Evolutionary conservation across 92 coral and sea anemone genomes (phyloP).

Genomic region (Bergia puertoricense): DNA sequence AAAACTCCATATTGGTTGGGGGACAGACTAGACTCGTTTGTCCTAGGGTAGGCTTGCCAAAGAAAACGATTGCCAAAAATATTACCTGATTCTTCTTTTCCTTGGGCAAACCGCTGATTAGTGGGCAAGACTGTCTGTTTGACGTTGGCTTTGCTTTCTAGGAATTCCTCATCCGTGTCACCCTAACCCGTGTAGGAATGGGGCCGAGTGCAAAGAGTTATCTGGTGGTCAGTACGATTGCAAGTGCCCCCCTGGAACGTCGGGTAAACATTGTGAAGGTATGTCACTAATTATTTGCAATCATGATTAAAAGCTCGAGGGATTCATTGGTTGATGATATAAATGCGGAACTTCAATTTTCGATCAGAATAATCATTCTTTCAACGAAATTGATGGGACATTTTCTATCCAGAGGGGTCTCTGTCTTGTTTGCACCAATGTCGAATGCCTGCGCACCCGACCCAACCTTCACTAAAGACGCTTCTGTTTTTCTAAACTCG

Average conservation of each 20-base stretch:
- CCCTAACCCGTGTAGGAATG: slow-evolving; percentile 96
- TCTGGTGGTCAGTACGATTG: slow-evolving; percentile 88
- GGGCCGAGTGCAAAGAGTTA: slow-evolving; percentile 81
- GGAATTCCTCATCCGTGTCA: slow-evolving; percentile 96
- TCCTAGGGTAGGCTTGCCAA: not conserved
- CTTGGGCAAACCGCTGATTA: too few relatives aligned
- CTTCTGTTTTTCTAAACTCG: too few relatives aligned
- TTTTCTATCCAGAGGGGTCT: too few relatives aligned
- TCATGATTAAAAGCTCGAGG: not conserved
- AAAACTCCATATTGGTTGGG: too few relatives aligned
- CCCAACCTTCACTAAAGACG: too few relatives aligned
- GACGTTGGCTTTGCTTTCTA: slow-evolving; percentile 24
- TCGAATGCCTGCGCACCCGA: too few relatives aligned
- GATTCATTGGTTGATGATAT: too few relatives aligned
- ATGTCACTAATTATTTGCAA: not conserved
- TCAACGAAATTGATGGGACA: not conserved
- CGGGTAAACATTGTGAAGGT: slow-evolving; percentile 92
- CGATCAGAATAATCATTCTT: not conserved
- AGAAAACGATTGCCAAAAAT: not conserved
- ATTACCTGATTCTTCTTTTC: too few relatives aligned
- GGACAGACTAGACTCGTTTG: too few relatives aligned
- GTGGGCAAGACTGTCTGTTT: too few relatives aligned
- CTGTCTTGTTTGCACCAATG: too few relatives aligned
- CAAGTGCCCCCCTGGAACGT: slow-evolving; percentile 78
- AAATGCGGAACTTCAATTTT: too few relatives aligned